Evolutionary conservation across 2,888 invertebrate genomes (phyloP), one percentile per base, ranked within the genome.

Genomic region (Drosophila kokeensis): DNA sequence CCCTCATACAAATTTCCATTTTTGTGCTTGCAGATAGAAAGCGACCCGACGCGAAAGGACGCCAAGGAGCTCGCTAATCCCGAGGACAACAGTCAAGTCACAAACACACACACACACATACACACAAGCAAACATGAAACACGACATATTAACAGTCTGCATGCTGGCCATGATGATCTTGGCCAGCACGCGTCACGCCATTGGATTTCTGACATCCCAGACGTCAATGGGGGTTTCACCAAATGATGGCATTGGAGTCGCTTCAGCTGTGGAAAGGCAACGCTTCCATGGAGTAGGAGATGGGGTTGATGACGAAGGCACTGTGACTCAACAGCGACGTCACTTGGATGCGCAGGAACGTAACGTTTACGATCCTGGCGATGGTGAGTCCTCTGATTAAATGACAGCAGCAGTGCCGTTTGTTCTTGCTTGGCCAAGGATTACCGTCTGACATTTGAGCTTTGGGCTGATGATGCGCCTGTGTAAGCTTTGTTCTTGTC

Each of bases 291-390:
- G 15, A 29, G 21, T 18, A 49, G 52, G 64, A 61, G 63, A 38
- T n/a, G 67, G 57, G 32, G 30, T 24, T 65, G 55, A 76, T 27
- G 64, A 63, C 38, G 72, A 76, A 27, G 64, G 61, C 29, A 61
- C 58, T 49, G 73, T 61, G 45, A 24, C 61, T 42, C 92, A 87
- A 48, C 57, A 65, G 55, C 69, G 65, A 29, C 61, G 76, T 34
- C 76, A 69, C 59, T 64, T 77, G 66, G 80, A 90, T 69, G 71
- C 80, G 32, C 72, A 69, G 69, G 91, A 90, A 64, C 90, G 92
- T 50, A 89, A 90, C 38, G 91, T 92, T 82, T 93, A 93, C 69
- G 93, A 93, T 92, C 92, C 93, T 38, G 93, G 93, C 49, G 93
- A 93, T 90, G 93, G 93, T 93, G 77, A 92, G 93, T 92, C 64